Conservation (phyloP, 2,113 vertebrate species). For the Mobula birostris region DNA sequence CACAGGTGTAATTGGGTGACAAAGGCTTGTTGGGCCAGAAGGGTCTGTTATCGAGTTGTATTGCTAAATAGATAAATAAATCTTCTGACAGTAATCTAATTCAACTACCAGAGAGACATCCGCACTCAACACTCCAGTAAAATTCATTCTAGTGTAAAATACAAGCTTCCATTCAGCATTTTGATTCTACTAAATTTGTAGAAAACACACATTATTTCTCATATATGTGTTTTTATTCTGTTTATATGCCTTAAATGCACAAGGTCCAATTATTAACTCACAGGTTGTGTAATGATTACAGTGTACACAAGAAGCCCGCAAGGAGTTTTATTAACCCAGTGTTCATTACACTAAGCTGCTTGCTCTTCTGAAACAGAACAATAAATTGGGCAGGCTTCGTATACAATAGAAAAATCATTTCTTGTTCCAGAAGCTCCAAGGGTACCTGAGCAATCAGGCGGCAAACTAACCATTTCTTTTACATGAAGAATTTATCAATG, state of each 20-base stretch:
- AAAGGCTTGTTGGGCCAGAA: too few species aligned
- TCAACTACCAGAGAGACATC: background rate
- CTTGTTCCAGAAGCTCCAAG: background rate
- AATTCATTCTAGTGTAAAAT: background rate
- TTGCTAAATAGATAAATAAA: too few species aligned
- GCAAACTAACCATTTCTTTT: background rate
- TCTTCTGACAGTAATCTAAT: background rate
- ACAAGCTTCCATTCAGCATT: background rate
- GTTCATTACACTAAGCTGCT: background rate
- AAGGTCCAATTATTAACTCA: background rate
- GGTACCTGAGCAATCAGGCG: conserved; percentile 7
- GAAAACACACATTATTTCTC: background rate
- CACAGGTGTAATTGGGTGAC: too few species aligned
- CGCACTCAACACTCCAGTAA: background rate
- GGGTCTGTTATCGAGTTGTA: too few species aligned
- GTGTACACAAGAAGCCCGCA: background rate
- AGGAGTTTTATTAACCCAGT: background rate
- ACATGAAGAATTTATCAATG: conserved; percentile 13
- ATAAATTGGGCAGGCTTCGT: background rate
- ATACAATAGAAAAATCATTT: background rate
- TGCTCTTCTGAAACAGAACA: background rate
- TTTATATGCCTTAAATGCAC: background rate
- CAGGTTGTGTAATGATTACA: background rate
- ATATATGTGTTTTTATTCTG: background rate
- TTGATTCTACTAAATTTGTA: background rate